Conservation (phyloP, 2,888 invertebrate species). For the Xestia c-nigrum region DNA sequence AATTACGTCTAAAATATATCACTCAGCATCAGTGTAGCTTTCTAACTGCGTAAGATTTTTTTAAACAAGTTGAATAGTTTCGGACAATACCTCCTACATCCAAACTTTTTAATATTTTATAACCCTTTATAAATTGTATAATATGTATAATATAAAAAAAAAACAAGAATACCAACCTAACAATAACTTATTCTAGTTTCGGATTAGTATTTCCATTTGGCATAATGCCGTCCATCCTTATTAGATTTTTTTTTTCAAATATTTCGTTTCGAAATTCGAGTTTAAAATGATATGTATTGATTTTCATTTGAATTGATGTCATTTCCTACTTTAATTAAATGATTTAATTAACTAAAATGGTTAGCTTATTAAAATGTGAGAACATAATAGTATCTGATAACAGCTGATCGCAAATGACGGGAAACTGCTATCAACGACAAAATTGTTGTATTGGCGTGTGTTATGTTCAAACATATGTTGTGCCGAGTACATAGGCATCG, state of each 20-base stretch:
- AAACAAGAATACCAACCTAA: not conserved
- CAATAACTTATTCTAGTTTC: slow-evolving; percentile 5
- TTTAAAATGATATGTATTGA: not conserved
- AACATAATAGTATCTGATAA: slow-evolving; percentile 26
- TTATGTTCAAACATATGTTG: slow-evolving; percentile 35
- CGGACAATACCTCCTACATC: not conserved
- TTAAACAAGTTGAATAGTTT: not conserved
- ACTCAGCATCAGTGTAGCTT: not conserved
- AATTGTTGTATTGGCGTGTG: slow-evolving; percentile 20
- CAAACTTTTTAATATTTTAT: not conserved
- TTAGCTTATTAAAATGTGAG: slow-evolving; percentile 9
- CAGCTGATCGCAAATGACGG: slow-evolving; percentile 61
- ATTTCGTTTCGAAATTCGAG: not conserved
- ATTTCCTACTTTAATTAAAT: not conserved
- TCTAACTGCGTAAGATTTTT: not conserved
- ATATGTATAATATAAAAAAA: not conserved
- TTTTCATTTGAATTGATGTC: not conserved
- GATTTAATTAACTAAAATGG: not conserved
- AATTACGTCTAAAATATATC: not conserved
- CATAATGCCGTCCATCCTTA: slow-evolving; percentile 3
- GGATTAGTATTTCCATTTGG: not conserved
- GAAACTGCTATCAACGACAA: slow-evolving; percentile 54
- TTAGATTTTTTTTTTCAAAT: not conserved
- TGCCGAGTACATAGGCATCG: not conserved
- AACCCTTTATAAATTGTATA: no score